These are phyloP conservation scores for Rhinoraja longicauda DNA, from an alignment of 2,797 vertebrate genomes.

Conservation along the genomic window DNA sequence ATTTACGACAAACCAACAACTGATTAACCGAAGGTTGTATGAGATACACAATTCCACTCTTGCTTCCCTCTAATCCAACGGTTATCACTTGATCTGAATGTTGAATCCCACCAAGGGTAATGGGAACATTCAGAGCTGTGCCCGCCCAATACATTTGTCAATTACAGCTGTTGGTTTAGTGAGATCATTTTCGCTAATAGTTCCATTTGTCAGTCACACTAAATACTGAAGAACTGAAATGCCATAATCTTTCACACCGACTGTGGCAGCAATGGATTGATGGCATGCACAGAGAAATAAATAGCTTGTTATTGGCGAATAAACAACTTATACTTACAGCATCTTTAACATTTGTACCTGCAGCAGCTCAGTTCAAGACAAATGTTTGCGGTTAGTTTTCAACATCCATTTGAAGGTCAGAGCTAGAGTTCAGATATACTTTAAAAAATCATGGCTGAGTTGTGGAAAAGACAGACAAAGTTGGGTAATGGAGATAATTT, in stretches of 20 bases:
- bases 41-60: not conserved
- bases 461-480: too few species aligned
- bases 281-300: not conserved
- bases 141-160: constrained; percentile 16
- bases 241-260: constrained; percentile 4
- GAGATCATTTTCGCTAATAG: not conserved
- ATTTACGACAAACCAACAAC: too few species aligned
- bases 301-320: not conserved
- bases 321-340: not conserved
- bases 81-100: not conserved
- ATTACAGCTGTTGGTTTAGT: not conserved
- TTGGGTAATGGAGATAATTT: too few species aligned
- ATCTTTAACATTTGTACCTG: not conserved
- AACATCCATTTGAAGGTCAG: too few species aligned
- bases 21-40: not conserved
- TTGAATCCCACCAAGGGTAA: not conserved
- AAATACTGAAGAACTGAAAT: constrained; percentile 1
- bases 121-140: not conserved
- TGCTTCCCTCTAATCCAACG: not conserved
- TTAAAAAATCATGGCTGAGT: too few species aligned
- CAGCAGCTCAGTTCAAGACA: not conserved
- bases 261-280: not conserved
- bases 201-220: constrained; percentile 14
- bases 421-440: too few species aligned
- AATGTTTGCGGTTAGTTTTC: not conserved